Evolutionary conservation across 1,140 invertebrate genomes (phyloP), one percentile per base, ranked within the genome.

Genomic region (Nasonia giraulti): DNA sequence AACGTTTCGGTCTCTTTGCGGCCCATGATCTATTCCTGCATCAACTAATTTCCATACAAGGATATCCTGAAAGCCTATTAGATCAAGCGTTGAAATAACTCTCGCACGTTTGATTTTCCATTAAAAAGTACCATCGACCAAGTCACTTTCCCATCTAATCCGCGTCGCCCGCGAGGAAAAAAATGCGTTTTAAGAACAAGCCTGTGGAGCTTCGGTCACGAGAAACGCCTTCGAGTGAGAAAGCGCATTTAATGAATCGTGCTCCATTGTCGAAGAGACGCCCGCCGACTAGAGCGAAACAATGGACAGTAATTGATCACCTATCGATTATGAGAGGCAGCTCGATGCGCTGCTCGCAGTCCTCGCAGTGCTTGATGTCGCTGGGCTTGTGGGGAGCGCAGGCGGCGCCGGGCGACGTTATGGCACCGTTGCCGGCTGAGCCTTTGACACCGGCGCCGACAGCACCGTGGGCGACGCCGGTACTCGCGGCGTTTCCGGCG

Each of bases 331-430:
- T 90, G 83, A 92, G 84, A 37, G 92, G 90, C 55, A 62, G 17
- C 75, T 93, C 92, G 71, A 93, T 79, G 50, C 91, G 88, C 84
- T 93, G 92, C 82, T 93, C 91, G 82, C 92, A 93, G 82, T 93
- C 92, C 81, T 93, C 91, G 83, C 92, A 93, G 66, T 92, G 88
- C 87, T 93, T 93, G n/a, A 89, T 87, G 85, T 92, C 89, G 14
- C 55, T 62, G 33, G 69, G 27, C 17, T 85, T 85, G 78, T 33
- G 33, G 17, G 31, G 88, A 89, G 20, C 20, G 11, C 14, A 8
- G 37, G 4, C 17, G 11, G 71, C 71, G 31, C n/a, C 44, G 11
- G n/a, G 6, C 8, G 23, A 12, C 14, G 14, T 2, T 5, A 23
- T 31, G 4, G 10, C 17, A 11, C 20, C 47, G 66, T 10, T 27